Conservation (phyloP, 2,888 invertebrate species). For the Argynnis bischoffii region DNA sequence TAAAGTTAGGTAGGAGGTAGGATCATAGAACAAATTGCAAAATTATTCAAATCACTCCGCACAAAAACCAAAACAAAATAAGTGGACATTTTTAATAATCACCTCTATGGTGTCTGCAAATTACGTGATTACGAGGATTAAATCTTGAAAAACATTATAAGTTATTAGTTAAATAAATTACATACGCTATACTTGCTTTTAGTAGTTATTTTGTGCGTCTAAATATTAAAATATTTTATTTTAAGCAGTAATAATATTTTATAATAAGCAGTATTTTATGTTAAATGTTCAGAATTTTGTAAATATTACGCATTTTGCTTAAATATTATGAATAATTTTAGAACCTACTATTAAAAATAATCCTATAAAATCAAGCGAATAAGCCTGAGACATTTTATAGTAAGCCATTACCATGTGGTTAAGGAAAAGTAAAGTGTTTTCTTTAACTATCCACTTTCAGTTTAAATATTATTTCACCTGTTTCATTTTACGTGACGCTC, state of each 20-base stretch:
- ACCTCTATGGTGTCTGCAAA: conserved; percentile 12
- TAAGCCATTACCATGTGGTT: conserved; percentile 16
- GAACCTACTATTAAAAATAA: no score
- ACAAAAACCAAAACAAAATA: conserved; percentile 19
- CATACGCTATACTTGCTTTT: neutral
- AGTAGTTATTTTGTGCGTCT: neutral
- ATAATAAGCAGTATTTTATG: no score
- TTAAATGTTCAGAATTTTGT: no score
- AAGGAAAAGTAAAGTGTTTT: conserved; percentile 26
- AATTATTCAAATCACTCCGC: conserved; percentile 65
- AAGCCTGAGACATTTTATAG: no score
- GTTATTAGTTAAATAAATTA: conserved; percentile 1
- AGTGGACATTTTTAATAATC: conserved; percentile 25
- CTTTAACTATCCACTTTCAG: conserved; percentile 22
- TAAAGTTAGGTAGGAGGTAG: neutral
- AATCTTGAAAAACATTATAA: conserved; percentile 6
- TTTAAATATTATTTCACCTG: conserved; percentile 38
- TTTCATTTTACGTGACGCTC: conserved; percentile 49
- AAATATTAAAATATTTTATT: neutral
- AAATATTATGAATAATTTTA: no score
- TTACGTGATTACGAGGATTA: conserved; percentile 9
- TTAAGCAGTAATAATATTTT: no score
- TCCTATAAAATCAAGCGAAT: no score
- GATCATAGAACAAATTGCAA: conserved; percentile 55
- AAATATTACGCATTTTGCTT: no score